Percentiles rank a stretch among this genome's conserved stretches.
phyloP scores from a whole-genome alignment of 2,797 vertebrate genomes.

The Pangasius sanitwongsei region DNA sequence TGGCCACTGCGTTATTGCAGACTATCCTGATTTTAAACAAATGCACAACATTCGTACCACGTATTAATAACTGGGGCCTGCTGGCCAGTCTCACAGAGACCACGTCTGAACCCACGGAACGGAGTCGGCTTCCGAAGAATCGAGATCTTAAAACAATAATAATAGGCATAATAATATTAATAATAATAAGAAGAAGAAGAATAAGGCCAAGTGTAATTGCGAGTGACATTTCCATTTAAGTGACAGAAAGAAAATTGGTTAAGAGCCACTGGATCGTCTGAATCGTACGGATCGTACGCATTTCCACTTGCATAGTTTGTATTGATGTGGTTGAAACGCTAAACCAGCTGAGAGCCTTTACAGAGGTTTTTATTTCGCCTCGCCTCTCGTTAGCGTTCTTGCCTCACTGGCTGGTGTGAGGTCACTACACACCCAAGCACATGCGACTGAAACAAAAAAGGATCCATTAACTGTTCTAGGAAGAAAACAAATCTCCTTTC shows the following conservation, averaged over 20 bases:
- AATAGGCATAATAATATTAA: constrained; percentile 64
- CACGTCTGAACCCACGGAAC: constrained; percentile 97
- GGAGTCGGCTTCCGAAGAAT: constrained; percentile 96
- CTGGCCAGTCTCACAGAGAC: constrained; percentile 99
- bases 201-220: constrained; percentile 80
- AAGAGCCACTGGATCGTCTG: constrained; percentile 71
- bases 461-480: neutral
- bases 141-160: constrained; percentile 92
- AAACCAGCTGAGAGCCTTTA: constrained; percentile 63
- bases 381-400: neutral
- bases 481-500: neutral
- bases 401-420: constrained; percentile 39
- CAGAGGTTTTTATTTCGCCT: neutral
- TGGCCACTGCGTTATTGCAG: constrained; percentile 91
- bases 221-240: constrained; percentile 52
- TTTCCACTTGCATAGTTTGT: constrained; percentile 83
- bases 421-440: constrained; percentile 3
- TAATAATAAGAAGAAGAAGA: constrained; percentile 54
- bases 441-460: neutral
- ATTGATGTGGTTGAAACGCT: constrained; percentile 70
- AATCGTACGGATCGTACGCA: constrained; percentile 52
- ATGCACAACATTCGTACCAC: constrained; percentile 99
- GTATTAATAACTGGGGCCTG: constrained; percentile 95
- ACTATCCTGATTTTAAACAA: constrained; percentile 99
- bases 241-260: constrained; percentile 34